phyloP scores from a whole-genome alignment of 2,797 vertebrate genomes.

The Euphonia xanthogaster region DNA sequence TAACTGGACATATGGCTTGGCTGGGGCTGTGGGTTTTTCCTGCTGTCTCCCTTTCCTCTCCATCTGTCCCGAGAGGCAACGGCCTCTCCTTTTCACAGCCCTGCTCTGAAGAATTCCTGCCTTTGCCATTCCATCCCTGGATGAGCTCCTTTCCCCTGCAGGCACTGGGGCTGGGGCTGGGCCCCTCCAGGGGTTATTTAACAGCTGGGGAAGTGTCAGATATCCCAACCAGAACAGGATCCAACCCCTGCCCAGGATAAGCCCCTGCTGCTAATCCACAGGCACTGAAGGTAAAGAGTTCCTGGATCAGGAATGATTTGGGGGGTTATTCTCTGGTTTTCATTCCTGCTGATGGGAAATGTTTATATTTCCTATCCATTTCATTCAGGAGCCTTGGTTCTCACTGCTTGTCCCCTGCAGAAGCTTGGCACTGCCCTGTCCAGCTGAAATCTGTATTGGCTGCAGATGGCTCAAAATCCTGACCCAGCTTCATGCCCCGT shows the following conservation, averaged over 20 bases:
- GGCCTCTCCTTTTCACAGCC: background rate
- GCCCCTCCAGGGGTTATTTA: fast-evolving
- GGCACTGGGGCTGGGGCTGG: fast-evolving
- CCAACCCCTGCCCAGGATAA: background rate
- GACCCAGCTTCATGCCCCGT: fast-evolving
- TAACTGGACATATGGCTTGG: background rate
- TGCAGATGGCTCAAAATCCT: background rate
- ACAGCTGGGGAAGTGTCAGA: background rate
- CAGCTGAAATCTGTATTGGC: background rate
- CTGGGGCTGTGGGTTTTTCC: background rate
- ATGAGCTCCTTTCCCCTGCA: background rate
- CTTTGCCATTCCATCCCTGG: background rate
- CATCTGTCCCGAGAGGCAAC: background rate
- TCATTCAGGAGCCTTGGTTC: background rate
- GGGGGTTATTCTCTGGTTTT: background rate
- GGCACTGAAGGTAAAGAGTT: fast-evolving
- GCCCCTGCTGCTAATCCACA: fast-evolving
- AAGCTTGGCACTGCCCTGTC: background rate
- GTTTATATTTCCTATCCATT: background rate
- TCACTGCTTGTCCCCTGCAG: background rate
- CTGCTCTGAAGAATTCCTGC: fast-evolving
- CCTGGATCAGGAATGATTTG: background rate
- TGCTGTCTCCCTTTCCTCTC: conserved; percentile 18
- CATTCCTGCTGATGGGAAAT: background rate
- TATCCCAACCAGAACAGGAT: background rate